phyloP scores from a whole-genome alignment of 2,888 invertebrate genomes.

The Rutpela maculata region DNA sequence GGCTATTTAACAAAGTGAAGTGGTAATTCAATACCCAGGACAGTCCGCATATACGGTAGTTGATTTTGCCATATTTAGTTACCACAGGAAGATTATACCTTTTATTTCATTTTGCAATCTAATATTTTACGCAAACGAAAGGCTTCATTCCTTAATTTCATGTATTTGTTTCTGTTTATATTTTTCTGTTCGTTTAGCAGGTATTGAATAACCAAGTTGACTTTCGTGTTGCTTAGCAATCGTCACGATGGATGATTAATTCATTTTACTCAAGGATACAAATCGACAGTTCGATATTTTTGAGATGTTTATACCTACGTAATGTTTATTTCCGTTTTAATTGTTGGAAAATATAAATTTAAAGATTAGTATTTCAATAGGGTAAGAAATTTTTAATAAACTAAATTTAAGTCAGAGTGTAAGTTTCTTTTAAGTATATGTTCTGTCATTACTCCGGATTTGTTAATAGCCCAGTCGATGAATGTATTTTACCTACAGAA shows the following conservation, averaged over 20 bases:
- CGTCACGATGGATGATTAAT: not conserved
- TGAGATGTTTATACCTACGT: too few species aligned
- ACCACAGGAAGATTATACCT: constrained; percentile 26
- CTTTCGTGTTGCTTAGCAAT: not conserved
- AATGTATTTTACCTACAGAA: too few species aligned
- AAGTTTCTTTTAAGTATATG: too few species aligned
- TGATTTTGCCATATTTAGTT: constrained; percentile 31
- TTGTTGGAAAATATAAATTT: too few species aligned
- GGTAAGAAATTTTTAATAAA: too few species aligned
- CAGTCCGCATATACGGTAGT: constrained; percentile 24
- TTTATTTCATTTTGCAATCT: constrained; percentile 31
- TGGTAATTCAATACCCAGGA: constrained; percentile 21
- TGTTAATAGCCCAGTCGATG: too few species aligned
- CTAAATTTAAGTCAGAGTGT: too few species aligned
- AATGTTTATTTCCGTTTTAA: too few species aligned
- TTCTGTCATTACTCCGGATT: too few species aligned
- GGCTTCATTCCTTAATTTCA: constrained; percentile 22
- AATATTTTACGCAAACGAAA: constrained; percentile 33
- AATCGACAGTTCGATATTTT: too few species aligned
- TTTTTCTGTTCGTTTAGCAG: constrained; percentile 8
- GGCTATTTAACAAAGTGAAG: constrained; percentile 7
- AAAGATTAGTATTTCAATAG: too few species aligned
- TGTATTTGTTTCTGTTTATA: constrained; percentile 1
- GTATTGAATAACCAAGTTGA: constrained; percentile 11
- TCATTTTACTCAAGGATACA: too few species aligned